These are phyloP conservation scores for Campodea augens DNA, from an alignment of 1,140 invertebrate species.

Conservation along the genomic window DNA sequence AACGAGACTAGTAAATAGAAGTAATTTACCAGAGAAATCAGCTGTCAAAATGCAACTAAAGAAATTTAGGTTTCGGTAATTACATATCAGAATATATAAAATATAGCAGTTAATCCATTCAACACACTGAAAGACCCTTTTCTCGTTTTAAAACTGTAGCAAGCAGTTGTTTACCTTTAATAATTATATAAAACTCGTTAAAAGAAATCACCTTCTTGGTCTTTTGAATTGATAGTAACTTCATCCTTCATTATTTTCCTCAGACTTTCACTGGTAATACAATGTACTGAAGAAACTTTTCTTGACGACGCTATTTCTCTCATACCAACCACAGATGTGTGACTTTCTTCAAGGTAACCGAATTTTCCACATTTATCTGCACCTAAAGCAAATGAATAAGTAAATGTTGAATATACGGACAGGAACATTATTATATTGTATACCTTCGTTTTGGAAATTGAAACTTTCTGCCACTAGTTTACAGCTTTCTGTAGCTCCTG, in stretches of 20 bases:
- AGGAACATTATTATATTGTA: constrained; percentile 1
- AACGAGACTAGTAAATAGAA: too few species aligned
- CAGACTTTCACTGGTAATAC: neutral
- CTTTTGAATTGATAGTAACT: neutral
- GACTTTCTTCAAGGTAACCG: constrained; percentile 73
- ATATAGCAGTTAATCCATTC: too few species aligned
- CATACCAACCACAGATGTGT: constrained; percentile 87
- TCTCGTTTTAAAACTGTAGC: neutral
- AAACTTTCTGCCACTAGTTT: constrained; percentile 73
- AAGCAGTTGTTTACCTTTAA: neutral
- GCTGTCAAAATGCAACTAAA: too few species aligned
- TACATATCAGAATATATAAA: too few species aligned
- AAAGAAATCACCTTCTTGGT: too few species aligned
- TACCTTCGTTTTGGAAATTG: constrained; percentile 26
- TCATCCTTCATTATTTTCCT: neutral
- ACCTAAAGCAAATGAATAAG: constrained; percentile 2
- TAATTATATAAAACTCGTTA: neutral
- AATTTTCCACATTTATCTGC: constrained; percentile 34
- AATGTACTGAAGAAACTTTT: constrained; percentile 15
- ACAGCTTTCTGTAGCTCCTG: constrained; percentile 62
- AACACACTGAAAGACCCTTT: constrained; percentile 26
- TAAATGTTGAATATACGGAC: neutral
- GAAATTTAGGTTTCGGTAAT: too few species aligned
- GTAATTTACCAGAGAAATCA: too few species aligned
- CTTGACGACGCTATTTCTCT: constrained; percentile 37